Evolutionary conservation across 1,140 invertebrate species (phyloP).

Genomic region (Sminthurides bifidus): DNA sequence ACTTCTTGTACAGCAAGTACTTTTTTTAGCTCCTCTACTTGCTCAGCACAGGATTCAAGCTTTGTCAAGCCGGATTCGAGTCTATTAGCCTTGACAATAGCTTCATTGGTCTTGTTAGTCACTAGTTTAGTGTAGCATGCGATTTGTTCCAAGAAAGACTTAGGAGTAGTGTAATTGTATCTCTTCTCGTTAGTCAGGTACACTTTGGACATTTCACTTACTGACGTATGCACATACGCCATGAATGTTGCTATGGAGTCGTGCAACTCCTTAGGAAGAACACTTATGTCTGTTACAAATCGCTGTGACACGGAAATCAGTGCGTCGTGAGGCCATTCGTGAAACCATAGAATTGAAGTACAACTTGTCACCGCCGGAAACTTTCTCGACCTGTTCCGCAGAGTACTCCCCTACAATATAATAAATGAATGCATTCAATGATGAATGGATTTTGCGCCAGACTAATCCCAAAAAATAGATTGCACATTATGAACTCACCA

Average conservation of each 20-base stretch:
- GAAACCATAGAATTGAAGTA: conserved; percentile 93
- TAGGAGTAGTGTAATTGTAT: conserved; percentile 94
- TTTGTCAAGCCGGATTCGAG: conserved; percentile 90
- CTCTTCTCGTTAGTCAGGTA: conserved; percentile 79
- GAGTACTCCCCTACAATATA: background rate
- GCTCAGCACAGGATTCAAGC: conserved; percentile 65
- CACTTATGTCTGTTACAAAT: conserved; percentile 65
- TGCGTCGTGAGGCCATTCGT: conserved; percentile 94
- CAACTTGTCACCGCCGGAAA: conserved; percentile 92
- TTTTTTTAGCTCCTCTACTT: conserved; percentile 84
- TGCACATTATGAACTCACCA: conserved; percentile 42
- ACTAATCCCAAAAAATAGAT: background rate
- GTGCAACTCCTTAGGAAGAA: conserved; percentile 52
- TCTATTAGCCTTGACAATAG: conserved; percentile 67
- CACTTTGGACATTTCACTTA: conserved; percentile 72
- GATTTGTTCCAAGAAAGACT: conserved; percentile 91
- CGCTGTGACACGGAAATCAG: conserved; percentile 80
- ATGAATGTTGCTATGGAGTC: conserved; percentile 81
- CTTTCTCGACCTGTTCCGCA: conserved; percentile 72
- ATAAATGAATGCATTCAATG: no score
- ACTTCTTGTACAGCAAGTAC: conserved; percentile 87
- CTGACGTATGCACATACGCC: conserved; percentile 84
- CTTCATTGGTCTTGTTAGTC: conserved; percentile 62
- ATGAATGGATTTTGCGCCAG: no score
- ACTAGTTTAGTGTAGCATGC: conserved; percentile 79